Conservation (phyloP, 2,888 invertebrate genomes). For the Drosophila mayaguana region DNA sequence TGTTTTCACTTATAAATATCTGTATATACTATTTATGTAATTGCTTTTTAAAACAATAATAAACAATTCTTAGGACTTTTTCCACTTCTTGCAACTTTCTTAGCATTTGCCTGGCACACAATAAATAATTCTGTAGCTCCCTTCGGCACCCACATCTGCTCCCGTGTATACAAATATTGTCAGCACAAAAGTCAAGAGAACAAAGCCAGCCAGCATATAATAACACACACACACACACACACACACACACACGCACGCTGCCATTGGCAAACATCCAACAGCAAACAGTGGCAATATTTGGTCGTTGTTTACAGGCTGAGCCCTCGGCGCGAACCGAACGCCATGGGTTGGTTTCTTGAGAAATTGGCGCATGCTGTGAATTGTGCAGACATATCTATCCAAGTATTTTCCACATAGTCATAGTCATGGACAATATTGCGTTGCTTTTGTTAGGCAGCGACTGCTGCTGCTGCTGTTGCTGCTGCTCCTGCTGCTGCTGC, state of each 20-base stretch:
- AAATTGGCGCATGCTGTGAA: constrained; percentile 81
- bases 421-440: constrained; percentile 71
- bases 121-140: constrained; percentile 45
- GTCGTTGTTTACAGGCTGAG: constrained; percentile 67
- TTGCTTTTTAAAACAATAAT: not conserved
- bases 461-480: constrained; percentile 4
- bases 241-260: constrained; percentile 14
- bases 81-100: constrained; percentile 35
- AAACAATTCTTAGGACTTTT: not conserved
- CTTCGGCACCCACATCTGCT: constrained; percentile 65
- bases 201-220: constrained; percentile 57
- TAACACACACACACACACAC: constrained; percentile 13
- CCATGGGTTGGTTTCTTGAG: constrained; percentile 72
- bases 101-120: constrained; percentile 20
- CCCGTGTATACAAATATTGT: constrained; percentile 59
- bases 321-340: constrained; percentile 66
- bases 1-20: not conserved
- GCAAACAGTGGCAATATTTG: constrained; percentile 75
- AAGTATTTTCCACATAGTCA: constrained; percentile 56
- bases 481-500: not conserved
- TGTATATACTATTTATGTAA: too few species aligned
- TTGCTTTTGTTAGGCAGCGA: constrained; percentile 68
- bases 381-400: constrained; percentile 56
- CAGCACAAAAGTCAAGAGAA: constrained; percentile 73
- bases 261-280: constrained; percentile 43